Conservation (phyloP, 1,140 invertebrate species). For the Pachyrhynchus sulphureomaculatus region DNA sequence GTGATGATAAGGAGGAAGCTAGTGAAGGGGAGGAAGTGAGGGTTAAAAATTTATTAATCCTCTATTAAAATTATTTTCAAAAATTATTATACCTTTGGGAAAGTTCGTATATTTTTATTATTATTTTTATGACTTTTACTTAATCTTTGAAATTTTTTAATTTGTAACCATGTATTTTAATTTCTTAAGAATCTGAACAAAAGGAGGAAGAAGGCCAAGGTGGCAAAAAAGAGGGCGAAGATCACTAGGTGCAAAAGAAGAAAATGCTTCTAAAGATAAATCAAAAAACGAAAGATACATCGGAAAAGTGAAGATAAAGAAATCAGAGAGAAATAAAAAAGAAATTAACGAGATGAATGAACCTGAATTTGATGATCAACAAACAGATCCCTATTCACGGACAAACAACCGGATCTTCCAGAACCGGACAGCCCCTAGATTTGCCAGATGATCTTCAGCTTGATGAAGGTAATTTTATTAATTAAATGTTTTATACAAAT, state of each 20-base stretch:
- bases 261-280: conserved; percentile 55
- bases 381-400: conserved; percentile 84
- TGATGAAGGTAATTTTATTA: conserved; percentile 68
- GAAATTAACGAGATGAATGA: conserved; percentile 78
- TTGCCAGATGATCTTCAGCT: conserved; percentile 83
- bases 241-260: conserved; percentile 63
- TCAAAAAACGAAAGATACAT: conserved; percentile 53
- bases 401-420: conserved; percentile 66
- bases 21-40: conserved; percentile 67
- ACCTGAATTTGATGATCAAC: conserved; percentile 76
- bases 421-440: conserved; percentile 82
- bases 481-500: no score
- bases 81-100: no score
- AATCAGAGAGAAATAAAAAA: conserved; percentile 59
- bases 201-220: conserved; percentile 69
- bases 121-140: no score
- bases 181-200: conserved; percentile 69
- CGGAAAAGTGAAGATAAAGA: conserved; percentile 52
- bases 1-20: conserved; percentile 76
- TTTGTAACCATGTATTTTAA: no score
- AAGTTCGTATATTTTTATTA: no score
- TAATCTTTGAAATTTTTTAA: no score
- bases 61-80: no score
- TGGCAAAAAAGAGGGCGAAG: conserved; percentile 50
- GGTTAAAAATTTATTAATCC: no score